A percentile compares a stretch with the other conserved stretches of the same genome.
Conservation (phyloP, 2,888 invertebrate genomes). For the Clepsis dumicolana region DNA sequence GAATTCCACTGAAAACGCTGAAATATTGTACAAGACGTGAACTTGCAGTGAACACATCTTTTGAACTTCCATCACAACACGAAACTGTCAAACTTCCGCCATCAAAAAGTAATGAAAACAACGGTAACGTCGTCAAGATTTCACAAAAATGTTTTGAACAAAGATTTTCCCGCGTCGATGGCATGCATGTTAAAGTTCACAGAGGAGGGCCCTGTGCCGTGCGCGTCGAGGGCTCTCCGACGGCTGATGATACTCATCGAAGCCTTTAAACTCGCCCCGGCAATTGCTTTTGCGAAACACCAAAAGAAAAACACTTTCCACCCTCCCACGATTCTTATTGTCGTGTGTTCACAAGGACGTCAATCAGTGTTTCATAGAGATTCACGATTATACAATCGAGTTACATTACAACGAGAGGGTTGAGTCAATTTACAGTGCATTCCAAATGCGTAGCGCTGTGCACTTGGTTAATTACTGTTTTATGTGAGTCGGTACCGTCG, state of each 20-base stretch:
- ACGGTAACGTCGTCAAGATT: background rate
- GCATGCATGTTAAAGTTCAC: conserved; percentile 45
- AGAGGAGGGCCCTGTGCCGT: conserved; percentile 46
- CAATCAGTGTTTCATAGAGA: conserved; percentile 29
- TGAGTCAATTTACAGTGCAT: conserved; percentile 1
- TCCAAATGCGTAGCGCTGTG: background rate
- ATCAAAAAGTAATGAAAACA: conserved; percentile 33
- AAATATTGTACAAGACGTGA: background rate
- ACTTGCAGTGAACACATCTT: conserved; percentile 11
- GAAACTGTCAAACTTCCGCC: conserved; percentile 23
- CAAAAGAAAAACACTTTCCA: conserved; percentile 51
- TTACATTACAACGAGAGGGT: conserved; percentile 11
- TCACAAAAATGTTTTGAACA: conserved; percentile 23
- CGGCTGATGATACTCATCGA: conserved; percentile 60
- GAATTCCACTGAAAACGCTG: background rate
- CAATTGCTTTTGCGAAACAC: conserved; percentile 55
- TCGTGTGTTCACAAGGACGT: conserved; percentile 9
- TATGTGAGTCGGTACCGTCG: background rate
- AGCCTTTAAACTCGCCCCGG: conserved; percentile 57
- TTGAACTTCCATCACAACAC: conserved; percentile 29
- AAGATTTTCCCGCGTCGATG: conserved; percentile 13
- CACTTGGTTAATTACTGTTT: conserved; percentile 12
- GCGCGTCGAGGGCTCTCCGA: conserved; percentile 53
- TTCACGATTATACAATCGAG: conserved; percentile 21
- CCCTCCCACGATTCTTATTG: conserved; percentile 32